These are phyloP conservation scores for Lagodon rhomboides DNA, from an alignment of 2,797 vertebrate genomes.

Conservation along the genomic window DNA sequence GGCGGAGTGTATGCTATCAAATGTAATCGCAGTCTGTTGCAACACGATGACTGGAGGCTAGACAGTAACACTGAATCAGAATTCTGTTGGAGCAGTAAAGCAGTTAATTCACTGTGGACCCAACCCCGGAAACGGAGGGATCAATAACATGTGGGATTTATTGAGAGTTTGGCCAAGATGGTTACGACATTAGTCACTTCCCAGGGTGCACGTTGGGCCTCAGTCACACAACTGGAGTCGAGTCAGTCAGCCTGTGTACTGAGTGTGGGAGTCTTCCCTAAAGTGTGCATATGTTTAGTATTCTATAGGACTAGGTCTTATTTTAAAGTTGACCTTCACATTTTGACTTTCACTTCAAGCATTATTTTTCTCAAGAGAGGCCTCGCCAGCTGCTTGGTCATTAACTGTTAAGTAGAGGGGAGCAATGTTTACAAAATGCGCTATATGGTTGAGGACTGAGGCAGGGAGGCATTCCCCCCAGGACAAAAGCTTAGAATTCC, in stretches of 20 bases:
- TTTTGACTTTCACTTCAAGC: conserved; percentile 8
- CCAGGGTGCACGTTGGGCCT: conserved; percentile 37
- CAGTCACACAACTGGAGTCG: too few relatives aligned
- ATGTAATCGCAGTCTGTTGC: conserved; percentile 47
- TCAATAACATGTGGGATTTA: conserved; percentile 75
- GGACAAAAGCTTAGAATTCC: conserved; percentile 47
- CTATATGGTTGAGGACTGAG: conserved; percentile 25
- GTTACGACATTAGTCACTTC: conserved; percentile 74
- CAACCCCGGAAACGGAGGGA: conserved; percentile 43
- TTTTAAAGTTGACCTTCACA: conserved; percentile 10
- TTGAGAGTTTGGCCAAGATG: conserved; percentile 69
- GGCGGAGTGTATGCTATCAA: conserved; percentile 32
- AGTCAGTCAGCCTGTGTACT: too few relatives aligned
- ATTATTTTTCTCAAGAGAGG: conserved; percentile 13
- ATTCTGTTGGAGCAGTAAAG: conserved; percentile 24
- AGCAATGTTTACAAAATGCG: conserved; percentile 13
- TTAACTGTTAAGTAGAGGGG: not conserved
- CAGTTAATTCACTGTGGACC: conserved; percentile 21
- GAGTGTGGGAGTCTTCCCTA: conserved; percentile 1
- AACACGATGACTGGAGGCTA: conserved; percentile 32
- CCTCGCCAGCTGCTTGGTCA: conserved; percentile 11
- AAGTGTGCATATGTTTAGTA: not conserved
- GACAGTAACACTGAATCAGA: conserved; percentile 20
- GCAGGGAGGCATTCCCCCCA: conserved; percentile 27
- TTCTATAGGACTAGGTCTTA: conserved; percentile 1